Evolutionary conservation across 2,113 vertebrate species (phyloP), one percentile per base, ranked within the genome.

Genomic region (Sapayoa aenigma): DNA sequence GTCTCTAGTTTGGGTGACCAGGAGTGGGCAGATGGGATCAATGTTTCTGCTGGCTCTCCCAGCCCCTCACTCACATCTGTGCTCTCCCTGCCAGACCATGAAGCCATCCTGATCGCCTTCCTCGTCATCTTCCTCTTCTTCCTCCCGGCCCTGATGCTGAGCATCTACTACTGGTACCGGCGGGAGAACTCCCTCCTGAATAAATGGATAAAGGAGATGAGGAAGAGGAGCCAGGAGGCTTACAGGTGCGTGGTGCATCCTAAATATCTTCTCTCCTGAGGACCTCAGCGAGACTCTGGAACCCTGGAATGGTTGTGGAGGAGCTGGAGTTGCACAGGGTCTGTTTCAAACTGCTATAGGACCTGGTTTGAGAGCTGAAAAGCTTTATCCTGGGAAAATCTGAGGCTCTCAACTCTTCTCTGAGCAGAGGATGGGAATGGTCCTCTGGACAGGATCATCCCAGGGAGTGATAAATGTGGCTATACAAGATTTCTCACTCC

Each of bases 91-190:
- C 53, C 98, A 99, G 99, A 94, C 87, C 97, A 96, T 1, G 91
- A 97, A 17, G 94, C 97, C 73, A 87, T 98, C 90, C 93, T 98
- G 37, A 84, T 93, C 11, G 97, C 97, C 3, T 73, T 99, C 65
- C 94, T 99, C 37, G 97, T 99, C 74, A 93, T 98, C 91, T 98
- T 98, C 96, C 97, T 99, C 65, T 96, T 99, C 85, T 79, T 99
- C 47, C 96, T 99, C 56, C 98, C 98, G 5, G 85, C 95, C 1
- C 94, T 98, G n/a, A 31, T 58, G 18, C 90, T 98, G 47, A 96
- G 97, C 86, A 67, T 98, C 92, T 99, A 98, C 98, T 98, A 97
- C 94, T 99, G 98, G 97, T 98, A 97, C 97, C 97, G 93, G 49
- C 94, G 94, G 77, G 98, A 98, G 60, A 96, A 95, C 17, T 98